Evolutionary conservation across 2,113 vertebrate species (phyloP).

Genomic region (Prionailurus viverrinus): DNA sequence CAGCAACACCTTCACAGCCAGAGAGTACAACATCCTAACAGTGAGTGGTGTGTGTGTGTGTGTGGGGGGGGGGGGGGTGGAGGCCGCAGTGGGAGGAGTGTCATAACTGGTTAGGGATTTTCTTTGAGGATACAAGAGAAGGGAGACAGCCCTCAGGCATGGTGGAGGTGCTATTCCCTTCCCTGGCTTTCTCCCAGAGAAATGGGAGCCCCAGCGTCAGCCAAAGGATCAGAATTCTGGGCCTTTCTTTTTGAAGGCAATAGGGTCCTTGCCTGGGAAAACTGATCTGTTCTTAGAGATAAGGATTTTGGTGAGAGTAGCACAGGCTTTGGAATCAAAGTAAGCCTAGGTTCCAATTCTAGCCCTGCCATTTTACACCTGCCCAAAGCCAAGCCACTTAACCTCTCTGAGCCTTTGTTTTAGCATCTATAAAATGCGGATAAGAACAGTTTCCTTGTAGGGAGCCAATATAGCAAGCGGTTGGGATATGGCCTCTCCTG

Average conservation of each 20-base stretch:
- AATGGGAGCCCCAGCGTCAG: not conserved
- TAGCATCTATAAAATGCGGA: not conserved
- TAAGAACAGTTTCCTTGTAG: not conserved
- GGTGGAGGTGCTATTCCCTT: not conserved
- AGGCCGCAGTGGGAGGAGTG: not conserved
- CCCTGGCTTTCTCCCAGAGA: not conserved
- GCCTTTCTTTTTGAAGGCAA: slow-evolving; percentile 1
- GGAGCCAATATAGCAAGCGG: not conserved
- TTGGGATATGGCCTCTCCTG: not conserved
- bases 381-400: not conserved
- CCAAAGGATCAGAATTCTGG: not conserved
- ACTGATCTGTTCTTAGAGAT: not conserved
- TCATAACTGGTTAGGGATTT: accelerated
- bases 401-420: not conserved
- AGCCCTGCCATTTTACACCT: not conserved
- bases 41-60: slow-evolving; percentile 84
- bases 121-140: not conserved
- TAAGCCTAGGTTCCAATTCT: not conserved
- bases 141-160: not conserved
- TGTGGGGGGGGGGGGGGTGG: accelerated
- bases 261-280: not conserved
- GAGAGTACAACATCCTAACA: slow-evolving; percentile 95
- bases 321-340: not conserved
- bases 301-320: not conserved
- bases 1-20: slow-evolving; percentile 89